Evolutionary conservation across 2,888 invertebrate genomes (phyloP), one percentile per base, ranked within the genome.

Genomic region (Drosophila greeni): DNA sequence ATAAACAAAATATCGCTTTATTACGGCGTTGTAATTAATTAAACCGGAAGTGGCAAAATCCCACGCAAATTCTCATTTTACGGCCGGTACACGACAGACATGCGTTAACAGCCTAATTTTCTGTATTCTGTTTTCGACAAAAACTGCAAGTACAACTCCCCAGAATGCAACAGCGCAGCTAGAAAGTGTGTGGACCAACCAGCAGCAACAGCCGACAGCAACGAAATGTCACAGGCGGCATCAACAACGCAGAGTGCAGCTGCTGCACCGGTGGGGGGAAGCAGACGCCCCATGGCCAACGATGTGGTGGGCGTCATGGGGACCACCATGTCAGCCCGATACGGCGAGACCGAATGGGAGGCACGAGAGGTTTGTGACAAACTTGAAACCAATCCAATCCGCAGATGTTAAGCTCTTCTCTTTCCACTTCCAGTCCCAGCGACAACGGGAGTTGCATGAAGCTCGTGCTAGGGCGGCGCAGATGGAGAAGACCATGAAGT

Each of bases 401-500:
- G 14, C 2, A 14, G 12, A 29, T 49, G 24, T 24, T 40, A 45
- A 58, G 0, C 31, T 14, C 20, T 42, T 42, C 14, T 26, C 12
- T 18, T 39, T 40, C 23, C 24, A 2, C 11, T 2, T 1, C 0
- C 60, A 89, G 89, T 88, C 89, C 5, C 89, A 89, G 48, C 82
- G 89, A 2, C 89, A 89, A 56, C 77, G 96, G 48, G 98, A 99
- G 87, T 90, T 99, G 72, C 97, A 98, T 85, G 98, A 98, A 86
- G 97, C 97, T 0, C 91, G 97, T 74, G 97, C 97, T 5, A 90
- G 98, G 70, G 97, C 97, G 16, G 95, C 97, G 0, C 98, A 99
- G 89, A 99, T 99, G 99, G 99, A 99, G 88, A 98, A 98, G 89
- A 99, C 98, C 0, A 98, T 99, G 98, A 91, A 97, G 64, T 99